These are phyloP conservation scores for Blastobasis lacticolella DNA, from an alignment of 2,888 invertebrate genomes.

Conservation along the genomic window DNA sequence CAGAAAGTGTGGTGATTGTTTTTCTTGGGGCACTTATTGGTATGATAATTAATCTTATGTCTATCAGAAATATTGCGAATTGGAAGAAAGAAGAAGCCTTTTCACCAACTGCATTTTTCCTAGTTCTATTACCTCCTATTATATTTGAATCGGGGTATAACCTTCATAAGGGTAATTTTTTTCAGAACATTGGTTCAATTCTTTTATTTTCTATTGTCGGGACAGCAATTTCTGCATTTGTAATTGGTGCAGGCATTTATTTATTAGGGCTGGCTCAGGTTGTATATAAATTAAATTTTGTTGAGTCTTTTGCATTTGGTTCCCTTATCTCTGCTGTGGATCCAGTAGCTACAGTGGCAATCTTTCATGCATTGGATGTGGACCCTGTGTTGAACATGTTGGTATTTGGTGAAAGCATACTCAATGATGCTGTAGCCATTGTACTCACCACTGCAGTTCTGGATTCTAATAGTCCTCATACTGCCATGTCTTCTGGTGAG, in stretches of 20 bases:
- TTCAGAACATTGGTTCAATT: constrained; percentile 99
- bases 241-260: constrained; percentile 97
- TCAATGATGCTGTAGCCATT: constrained; percentile 99
- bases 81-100: constrained; percentile 99
- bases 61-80: constrained; percentile 90
- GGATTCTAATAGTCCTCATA: constrained; percentile 72
- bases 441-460: constrained; percentile 94
- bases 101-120: constrained; percentile 97
- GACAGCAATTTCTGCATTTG: constrained; percentile 96
- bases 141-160: constrained; percentile 99
- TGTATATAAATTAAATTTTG: constrained; percentile 93
- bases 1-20: constrained; percentile 98
- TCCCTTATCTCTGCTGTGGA: constrained; percentile 98
- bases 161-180: constrained; percentile 96
- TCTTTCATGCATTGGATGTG: constrained; percentile 97
- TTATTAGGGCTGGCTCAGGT: constrained; percentile 92
- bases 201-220: constrained; percentile 98
- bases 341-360: constrained; percentile 98
- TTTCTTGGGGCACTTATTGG: constrained; percentile 96
- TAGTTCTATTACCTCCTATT: constrained; percentile 96
- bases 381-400: constrained; percentile 99
- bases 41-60: constrained; percentile 90
- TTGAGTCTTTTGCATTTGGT: constrained; percentile 99
- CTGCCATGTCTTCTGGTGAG: constrained; percentile 80
- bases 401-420: constrained; percentile 95